A percentile compares a stretch with the other conserved stretches of the same genome.
These are phyloP conservation scores for Ganaspis brasiliensis DNA, from an alignment of 2,888 invertebrate species.

Conservation along the genomic window DNA sequence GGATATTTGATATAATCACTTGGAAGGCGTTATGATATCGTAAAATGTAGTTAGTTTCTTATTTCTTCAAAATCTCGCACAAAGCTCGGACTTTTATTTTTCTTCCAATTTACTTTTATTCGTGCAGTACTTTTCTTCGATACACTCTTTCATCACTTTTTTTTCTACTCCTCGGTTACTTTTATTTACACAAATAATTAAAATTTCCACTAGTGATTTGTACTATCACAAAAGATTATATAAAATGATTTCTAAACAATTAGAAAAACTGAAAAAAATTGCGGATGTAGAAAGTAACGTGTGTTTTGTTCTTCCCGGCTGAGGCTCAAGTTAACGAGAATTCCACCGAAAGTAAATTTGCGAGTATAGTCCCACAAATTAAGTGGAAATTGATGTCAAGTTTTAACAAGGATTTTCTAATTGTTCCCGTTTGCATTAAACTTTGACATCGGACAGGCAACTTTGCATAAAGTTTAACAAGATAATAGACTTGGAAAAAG, in stretches of 20 bases:
- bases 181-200: too few species aligned
- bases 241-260: too few species aligned
- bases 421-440: neutral
- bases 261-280: too few species aligned
- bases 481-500: too few species aligned
- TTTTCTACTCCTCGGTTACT: too few species aligned
- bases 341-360: neutral
- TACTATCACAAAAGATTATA: too few species aligned
- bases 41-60: slow-evolving; percentile 9
- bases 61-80: slow-evolving; percentile 1
- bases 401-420: neutral
- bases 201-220: too few species aligned
- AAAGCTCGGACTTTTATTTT: neutral
- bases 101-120: neutral
- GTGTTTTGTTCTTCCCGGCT: too few species aligned
- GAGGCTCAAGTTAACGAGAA: neutral
- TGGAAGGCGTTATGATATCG: slow-evolving; percentile 10
- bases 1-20: slow-evolving; percentile 8
- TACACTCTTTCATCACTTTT: too few species aligned
- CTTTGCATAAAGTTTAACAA: too few species aligned
- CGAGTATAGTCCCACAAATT: neutral
- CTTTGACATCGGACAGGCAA: too few species aligned
- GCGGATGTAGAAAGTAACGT: too few species aligned
- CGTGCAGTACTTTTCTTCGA: neutral
- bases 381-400: slow-evolving; percentile 3